phyloP scores from a whole-genome alignment of 2,797 vertebrate genomes.

The Trachops cirrhosus region DNA sequence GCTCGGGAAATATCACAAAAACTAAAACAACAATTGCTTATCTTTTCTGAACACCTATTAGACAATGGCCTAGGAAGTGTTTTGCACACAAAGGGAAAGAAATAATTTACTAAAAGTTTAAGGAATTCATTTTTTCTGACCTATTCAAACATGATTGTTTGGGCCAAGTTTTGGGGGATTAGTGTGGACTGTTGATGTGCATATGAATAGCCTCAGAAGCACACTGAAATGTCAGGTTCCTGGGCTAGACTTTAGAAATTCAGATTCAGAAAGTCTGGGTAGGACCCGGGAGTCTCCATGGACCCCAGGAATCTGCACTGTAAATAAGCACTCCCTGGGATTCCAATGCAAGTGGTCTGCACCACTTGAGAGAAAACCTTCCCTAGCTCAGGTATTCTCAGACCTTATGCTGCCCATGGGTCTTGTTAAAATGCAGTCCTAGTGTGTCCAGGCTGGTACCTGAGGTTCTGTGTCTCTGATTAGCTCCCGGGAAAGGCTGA shows the following conservation, averaged over 20 bases:
- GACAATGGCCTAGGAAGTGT: neutral
- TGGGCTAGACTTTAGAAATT: neutral
- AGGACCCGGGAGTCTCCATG: neutral
- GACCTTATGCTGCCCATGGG: neutral
- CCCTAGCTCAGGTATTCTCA: neutral
- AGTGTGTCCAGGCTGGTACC: neutral
- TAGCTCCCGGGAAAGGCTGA: neutral
- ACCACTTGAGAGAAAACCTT: neutral
- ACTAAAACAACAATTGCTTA: neutral
- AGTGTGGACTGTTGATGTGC: neutral
- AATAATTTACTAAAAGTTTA: neutral
- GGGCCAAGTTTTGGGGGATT: neutral
- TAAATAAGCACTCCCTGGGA: neutral
- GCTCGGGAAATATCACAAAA: neutral
- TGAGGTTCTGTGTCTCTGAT: neutral
- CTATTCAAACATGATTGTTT: neutral
- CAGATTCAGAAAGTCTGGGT: neutral
- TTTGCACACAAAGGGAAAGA: neutral
- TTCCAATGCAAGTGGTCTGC: neutral
- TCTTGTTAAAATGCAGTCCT: neutral
- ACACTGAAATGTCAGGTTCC: neutral
- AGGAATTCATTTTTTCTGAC: slow-evolving; percentile 41
- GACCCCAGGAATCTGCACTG: neutral
- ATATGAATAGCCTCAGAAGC: neutral
- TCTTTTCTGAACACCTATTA: neutral